Evolutionary conservation across 2,888 invertebrate species (phyloP).

Genomic region (Periphyllus acericola): DNA sequence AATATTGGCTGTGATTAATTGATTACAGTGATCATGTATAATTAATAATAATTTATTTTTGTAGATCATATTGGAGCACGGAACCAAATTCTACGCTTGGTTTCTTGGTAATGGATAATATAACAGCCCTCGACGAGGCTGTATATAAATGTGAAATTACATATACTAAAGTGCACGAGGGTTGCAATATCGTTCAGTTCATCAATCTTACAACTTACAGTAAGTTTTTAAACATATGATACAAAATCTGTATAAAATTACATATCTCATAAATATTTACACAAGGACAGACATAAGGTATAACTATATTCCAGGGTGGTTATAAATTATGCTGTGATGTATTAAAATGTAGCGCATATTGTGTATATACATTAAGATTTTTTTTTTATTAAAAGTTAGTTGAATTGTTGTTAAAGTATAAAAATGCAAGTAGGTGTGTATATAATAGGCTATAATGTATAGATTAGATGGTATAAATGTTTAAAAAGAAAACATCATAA

Average conservation of each 20-base stretch:
- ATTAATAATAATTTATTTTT: too few species aligned
- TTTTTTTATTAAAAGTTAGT: too few species aligned
- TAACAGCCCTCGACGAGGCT: conserved; percentile 80
- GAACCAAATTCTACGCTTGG: conserved; percentile 75
- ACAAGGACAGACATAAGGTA: background rate
- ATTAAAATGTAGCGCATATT: background rate
- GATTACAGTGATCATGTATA: too few species aligned
- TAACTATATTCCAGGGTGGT: background rate
- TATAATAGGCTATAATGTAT: too few species aligned
- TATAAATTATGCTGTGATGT: background rate
- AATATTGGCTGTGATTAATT: too few species aligned
- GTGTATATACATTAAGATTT: too few species aligned
- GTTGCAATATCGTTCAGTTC: conserved; percentile 83
- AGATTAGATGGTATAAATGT: too few species aligned
- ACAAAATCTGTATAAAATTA: background rate
- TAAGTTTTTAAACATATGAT: conserved; percentile 70
- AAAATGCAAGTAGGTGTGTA: too few species aligned
- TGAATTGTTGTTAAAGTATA: too few species aligned
- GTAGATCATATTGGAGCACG: conserved; percentile 78
- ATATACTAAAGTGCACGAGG: conserved; percentile 80
- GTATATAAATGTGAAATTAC: conserved; percentile 86
- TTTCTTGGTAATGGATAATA: conserved; percentile 75
- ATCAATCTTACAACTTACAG: conserved; percentile 82
- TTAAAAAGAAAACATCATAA: too few species aligned
- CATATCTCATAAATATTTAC: background rate